Evolutionary conservation across 2,888 invertebrate species (phyloP).

Genomic region (Augiades crinisus): DNA sequence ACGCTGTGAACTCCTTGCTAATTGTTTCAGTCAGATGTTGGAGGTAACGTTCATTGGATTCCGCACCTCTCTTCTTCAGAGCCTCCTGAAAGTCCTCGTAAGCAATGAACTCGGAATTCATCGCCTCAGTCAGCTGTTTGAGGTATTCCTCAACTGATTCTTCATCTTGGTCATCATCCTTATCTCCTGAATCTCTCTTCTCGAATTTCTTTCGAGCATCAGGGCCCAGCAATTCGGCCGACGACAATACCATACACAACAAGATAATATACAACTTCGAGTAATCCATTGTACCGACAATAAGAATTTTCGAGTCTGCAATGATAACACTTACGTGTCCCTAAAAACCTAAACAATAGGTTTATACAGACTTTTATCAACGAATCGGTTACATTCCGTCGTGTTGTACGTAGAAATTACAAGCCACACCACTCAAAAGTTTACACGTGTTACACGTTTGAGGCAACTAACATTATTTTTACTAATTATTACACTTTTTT

Average conservation of each 20-base stretch:
- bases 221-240: constrained; percentile 63
- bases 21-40: constrained; percentile 41
- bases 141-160: constrained; percentile 36
- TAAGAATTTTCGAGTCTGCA: constrained; percentile 37
- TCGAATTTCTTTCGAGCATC: constrained; percentile 48
- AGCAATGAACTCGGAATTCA: constrained; percentile 55
- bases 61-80: constrained; percentile 46
- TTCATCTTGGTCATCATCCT: constrained; percentile 43
- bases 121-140: constrained; percentile 49
- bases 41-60: constrained; percentile 40
- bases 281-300: constrained; percentile 48
- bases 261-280: constrained; percentile 49
- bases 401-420: not conserved
- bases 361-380: constrained; percentile 3
- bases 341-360: constrained; percentile 32
- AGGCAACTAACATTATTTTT: constrained; percentile 33
- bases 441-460: constrained; percentile 39
- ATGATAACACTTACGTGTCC: constrained; percentile 65
- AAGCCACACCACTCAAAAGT: constrained; percentile 32
- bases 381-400: constrained; percentile 8
- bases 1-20: constrained; percentile 6
- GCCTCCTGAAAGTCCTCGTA: constrained; percentile 62
- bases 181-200: constrained; percentile 47
- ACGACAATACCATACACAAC: constrained; percentile 50
- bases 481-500: constrained; percentile 21